Evolutionary conservation across 2,113 vertebrate genomes (phyloP), one percentile per base, ranked within the genome.

Genomic region (Tichodroma muraria): DNA sequence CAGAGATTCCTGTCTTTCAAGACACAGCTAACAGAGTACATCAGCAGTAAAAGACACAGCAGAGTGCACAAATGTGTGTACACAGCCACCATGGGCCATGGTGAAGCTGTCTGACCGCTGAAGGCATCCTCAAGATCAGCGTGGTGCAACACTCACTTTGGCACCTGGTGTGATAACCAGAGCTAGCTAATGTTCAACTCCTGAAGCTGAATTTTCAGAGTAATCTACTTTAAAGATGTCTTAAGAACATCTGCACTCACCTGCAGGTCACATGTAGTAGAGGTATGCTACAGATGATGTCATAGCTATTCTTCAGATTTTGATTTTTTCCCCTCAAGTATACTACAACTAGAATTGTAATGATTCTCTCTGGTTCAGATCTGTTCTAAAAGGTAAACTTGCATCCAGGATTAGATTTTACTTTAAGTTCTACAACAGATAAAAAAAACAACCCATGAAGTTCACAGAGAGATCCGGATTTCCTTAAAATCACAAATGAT

Each of bases 1-100:
- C 25, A 65, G n/a, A 56, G 30, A 72, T 60, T 61, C 30, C n/a
- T 8, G 5, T 44, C 37, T 73, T 61, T 80, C 27, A n/a, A 63
- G 86, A 72, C 56, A 16, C 50, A 66, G 35, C 37, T 61, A 44
- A 31, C 16, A n/a, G 85, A 49, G 5, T 11, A 19, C 2, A 5
- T 19, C 40, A 59, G 11, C 12, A 66, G 30, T 10, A 63, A 64
- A 88, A 78, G 15, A 10, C 33, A 63, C 20, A 52, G 38, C 30
- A 9, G 1, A n/a, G 33, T 9, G 42, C 30, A 80, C 17, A 50
- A 33, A 24, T 57, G 42, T 0, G 4, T 47, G 49, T 19, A 7
- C 14, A 11, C 18, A 25, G n/a, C 7, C 31, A 25, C 45, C 1
- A 2, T 19, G 31, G n/a, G 47, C 42, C 12, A 5, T 4, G 6